Conservation (phyloP, 2,888 invertebrate genomes). For the Erebia palarica region DNA sequence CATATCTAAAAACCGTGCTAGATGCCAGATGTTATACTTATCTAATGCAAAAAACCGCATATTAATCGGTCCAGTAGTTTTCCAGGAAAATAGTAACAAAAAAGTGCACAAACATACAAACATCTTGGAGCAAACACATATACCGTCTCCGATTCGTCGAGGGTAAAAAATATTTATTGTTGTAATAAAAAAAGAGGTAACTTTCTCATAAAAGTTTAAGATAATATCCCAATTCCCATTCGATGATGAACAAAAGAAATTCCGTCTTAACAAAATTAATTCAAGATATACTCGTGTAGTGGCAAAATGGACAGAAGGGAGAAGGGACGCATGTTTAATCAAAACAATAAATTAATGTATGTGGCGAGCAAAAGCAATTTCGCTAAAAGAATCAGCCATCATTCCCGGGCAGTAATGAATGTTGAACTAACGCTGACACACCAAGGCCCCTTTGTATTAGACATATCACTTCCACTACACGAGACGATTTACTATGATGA, state of each 20-base stretch:
- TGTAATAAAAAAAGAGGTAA: too few relatives aligned
- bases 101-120: too few relatives aligned
- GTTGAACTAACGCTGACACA: slow-evolving; percentile 53
- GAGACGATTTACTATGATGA: slow-evolving; percentile 41
- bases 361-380: slow-evolving; percentile 58
- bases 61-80: too few relatives aligned
- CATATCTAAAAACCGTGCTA: too few relatives aligned
- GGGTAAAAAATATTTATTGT: too few relatives aligned
- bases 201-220: neutral
- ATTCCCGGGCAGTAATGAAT: slow-evolving; percentile 46
- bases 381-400: slow-evolving; percentile 58
- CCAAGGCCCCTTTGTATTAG: slow-evolving; percentile 52
- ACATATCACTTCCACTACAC: slow-evolving; percentile 55
- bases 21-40: too few relatives aligned
- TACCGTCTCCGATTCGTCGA: too few relatives aligned
- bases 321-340: slow-evolving; percentile 24
- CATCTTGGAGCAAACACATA: too few relatives aligned
- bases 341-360: slow-evolving; percentile 36
- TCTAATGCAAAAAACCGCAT: too few relatives aligned
- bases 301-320: neutral
- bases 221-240: neutral
- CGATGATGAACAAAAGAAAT: neutral
- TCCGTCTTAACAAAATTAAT: slow-evolving; percentile 8
- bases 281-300: neutral
- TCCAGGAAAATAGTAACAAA: too few relatives aligned